Conservation (phyloP, 2,113 vertebrate genomes). For the Scartelaos histophorus region DNA sequence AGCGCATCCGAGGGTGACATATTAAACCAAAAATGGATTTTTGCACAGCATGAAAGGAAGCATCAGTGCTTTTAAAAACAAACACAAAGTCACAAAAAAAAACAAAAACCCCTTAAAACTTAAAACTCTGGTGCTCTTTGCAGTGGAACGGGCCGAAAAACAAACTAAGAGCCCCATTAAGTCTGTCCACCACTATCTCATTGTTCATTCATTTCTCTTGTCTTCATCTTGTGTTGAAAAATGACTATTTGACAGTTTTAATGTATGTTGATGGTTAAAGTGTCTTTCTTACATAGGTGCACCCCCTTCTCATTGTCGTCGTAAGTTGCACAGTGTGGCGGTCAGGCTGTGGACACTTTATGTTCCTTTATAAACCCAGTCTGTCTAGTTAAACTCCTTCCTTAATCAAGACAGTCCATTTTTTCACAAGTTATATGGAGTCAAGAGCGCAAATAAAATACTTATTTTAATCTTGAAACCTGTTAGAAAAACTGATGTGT, state of each 20-base stretch:
- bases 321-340: conserved; percentile 60
- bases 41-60: conserved; percentile 60
- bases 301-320: conserved; percentile 19
- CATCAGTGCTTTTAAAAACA: conserved; percentile 53
- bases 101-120: conserved; percentile 19
- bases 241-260: conserved; percentile 33
- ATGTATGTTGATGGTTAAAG: conserved; percentile 27
- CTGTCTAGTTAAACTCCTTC: conserved; percentile 5
- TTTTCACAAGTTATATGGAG: neutral
- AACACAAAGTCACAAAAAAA: conserved; percentile 12
- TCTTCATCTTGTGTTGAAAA: conserved; percentile 31
- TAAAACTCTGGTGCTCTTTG: conserved; percentile 39
- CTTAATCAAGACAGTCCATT: neutral
- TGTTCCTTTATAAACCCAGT: conserved; percentile 24
- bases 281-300: conserved; percentile 17
- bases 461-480: neutral
- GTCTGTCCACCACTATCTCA: conserved; percentile 19
- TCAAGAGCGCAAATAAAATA: neutral
- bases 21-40: conserved; percentile 59
- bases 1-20: conserved; percentile 58
- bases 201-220: conserved; percentile 12
- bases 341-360: conserved; percentile 51
- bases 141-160: conserved; percentile 50
- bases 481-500: neutral
- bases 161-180: conserved; percentile 45